Evolutionary conservation across 2,888 invertebrate genomes (phyloP).

Genomic region (Podabrus alpinus): DNA sequence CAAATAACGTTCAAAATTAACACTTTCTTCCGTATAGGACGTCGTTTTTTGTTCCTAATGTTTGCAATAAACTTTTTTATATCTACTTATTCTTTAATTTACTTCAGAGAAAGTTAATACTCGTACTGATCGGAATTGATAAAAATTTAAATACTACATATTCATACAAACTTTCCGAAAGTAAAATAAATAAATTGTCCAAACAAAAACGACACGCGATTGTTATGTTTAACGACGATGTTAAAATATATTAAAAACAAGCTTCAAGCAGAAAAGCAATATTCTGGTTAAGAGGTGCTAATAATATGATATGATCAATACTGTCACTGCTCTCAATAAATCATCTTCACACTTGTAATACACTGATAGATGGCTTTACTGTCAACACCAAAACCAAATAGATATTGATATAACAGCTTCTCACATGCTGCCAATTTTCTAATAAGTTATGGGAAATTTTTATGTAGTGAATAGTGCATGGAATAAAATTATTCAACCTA

Average conservation of each 20-base stretch:
- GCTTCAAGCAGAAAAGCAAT: conserved; percentile 15
- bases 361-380: conserved; percentile 41
- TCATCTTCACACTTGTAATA: conserved; percentile 36
- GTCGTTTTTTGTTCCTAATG: conserved; percentile 8
- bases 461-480: neutral
- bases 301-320: conserved; percentile 34
- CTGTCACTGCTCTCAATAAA: conserved; percentile 35
- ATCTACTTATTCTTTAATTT: neutral
- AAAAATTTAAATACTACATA: neutral
- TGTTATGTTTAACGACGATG: conserved; percentile 4
- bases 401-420: conserved; percentile 41
- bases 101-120: neutral
- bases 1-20: conserved; percentile 17
- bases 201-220: neutral
- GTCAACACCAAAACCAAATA: conserved; percentile 43
- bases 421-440: conserved; percentile 33
- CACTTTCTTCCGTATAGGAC: conserved; percentile 5
- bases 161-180: neutral
- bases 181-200: neutral
- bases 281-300: conserved; percentile 33
- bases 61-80: conserved; percentile 4
- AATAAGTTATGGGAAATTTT: conserved; percentile 21
- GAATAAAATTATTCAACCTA: neutral
- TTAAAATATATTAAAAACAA: conserved; percentile 23
- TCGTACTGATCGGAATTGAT: neutral